phyloP scores from a whole-genome alignment of 2,113 vertebrate genomes.

The Mionectes macconnelli region DNA sequence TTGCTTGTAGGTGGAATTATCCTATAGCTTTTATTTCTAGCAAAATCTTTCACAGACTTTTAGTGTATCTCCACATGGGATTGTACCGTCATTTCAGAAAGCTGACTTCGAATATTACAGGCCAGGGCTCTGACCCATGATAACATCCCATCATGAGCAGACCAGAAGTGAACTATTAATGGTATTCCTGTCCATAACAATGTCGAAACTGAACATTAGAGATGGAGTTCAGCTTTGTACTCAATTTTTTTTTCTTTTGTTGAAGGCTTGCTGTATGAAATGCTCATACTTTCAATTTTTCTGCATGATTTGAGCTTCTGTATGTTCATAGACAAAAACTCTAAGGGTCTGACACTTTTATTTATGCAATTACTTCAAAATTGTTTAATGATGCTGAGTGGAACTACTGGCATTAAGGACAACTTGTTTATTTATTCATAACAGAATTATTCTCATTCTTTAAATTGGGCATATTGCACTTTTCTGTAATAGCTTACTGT shows the following conservation, averaged over 20 bases:
- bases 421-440: conserved; percentile 22
- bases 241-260: not conserved
- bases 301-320: not conserved
- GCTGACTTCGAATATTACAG: not conserved
- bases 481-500: not conserved
- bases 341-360: not conserved
- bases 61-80: not conserved
- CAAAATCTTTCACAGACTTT: not conserved
- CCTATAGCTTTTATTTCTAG: not conserved
- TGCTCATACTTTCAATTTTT: not conserved
- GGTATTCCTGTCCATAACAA: not conserved
- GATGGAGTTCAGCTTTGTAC: not conserved
- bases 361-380: not conserved
- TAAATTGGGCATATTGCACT: not conserved
- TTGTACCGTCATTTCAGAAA: not conserved
- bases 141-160: not conserved
- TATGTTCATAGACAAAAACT: not conserved
- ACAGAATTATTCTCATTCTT: not conserved
- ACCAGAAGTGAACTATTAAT: not conserved
- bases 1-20: not conserved
- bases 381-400: not conserved
- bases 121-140: not conserved
- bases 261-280: not conserved
- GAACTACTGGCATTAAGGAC: not conserved
- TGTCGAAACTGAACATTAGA: not conserved